A percentile compares a stretch with the other conserved stretches of the same genome.
These are phyloP conservation scores for Acheta domesticus DNA, from an alignment of 2,888 invertebrate genomes.

Conservation along the genomic window DNA sequence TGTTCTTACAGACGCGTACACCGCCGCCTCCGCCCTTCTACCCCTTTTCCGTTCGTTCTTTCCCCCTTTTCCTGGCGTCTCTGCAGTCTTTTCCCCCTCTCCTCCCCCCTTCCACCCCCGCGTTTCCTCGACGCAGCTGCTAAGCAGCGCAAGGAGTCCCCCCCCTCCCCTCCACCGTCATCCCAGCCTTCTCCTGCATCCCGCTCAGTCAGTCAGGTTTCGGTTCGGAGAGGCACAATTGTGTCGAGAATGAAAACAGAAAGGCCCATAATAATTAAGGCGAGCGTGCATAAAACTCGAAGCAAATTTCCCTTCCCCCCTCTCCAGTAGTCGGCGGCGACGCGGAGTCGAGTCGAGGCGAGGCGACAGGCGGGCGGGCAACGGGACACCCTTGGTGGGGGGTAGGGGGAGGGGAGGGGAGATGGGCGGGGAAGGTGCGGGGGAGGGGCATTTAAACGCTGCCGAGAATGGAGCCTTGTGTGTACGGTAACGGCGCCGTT, in stretches of 20 bases:
- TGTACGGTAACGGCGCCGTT: neutral
- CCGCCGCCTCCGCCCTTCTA: too few species aligned
- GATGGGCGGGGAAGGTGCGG: neutral
- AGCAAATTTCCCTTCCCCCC: conserved; percentile 7
- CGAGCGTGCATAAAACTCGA: neutral
- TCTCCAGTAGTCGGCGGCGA: neutral
- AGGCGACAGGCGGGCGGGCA: neutral
- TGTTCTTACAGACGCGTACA: too few species aligned
- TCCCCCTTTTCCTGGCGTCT: too few species aligned
- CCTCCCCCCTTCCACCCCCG: too few species aligned
- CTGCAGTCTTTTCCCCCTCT: too few species aligned
- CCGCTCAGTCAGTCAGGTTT: neutral
- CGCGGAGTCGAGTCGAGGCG: neutral
- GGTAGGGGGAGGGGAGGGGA: neutral
- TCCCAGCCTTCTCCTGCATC: too few species aligned
- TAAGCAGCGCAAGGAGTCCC: too few species aligned
- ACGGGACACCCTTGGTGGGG: neutral
- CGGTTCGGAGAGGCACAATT: neutral
- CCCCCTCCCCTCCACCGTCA: too few species aligned
- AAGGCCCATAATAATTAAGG: conserved; percentile 18
- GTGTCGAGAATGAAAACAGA: conserved; percentile 18
- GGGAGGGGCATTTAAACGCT: conserved; percentile 5
- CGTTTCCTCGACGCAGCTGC: too few species aligned
- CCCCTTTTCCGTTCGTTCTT: too few species aligned
- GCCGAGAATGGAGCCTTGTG: conserved; percentile 1